phyloP scores from a whole-genome alignment of 2,113 vertebrate species.

The Vombatus ursinus region DNA sequence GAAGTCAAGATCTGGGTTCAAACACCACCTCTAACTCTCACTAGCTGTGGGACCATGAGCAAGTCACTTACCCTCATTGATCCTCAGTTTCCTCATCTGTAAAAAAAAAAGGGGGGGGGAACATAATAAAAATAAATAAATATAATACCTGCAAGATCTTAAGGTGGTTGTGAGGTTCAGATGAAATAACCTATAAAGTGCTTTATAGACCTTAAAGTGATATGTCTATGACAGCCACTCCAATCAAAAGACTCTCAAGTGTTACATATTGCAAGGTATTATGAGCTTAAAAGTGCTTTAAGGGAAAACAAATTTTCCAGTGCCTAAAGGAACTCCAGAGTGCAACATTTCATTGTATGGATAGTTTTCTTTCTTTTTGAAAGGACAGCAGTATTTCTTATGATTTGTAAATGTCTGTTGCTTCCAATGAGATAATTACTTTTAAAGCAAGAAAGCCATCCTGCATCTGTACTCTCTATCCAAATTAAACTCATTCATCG shows the following conservation, averaged over 20 bases:
- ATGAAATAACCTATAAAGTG: not conserved
- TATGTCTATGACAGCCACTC: not conserved
- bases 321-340: not conserved
- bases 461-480: not conserved
- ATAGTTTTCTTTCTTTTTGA: not conserved
- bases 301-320: not conserved
- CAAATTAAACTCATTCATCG: not conserved
- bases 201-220: not conserved
- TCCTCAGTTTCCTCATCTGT: not conserved
- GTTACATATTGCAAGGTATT: not conserved
- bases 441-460: not conserved
- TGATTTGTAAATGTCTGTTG: not conserved
- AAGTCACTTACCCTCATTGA: not conserved
- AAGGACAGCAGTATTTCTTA: not conserved
- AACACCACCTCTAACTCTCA: not conserved
- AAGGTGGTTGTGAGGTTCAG: not conserved
- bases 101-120: too few relatives aligned
- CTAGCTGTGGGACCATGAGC: too few relatives aligned
- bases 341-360: not conserved
- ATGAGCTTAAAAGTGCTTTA: not conserved
- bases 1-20: not conserved
- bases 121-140: too few relatives aligned
- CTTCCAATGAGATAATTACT: not conserved
- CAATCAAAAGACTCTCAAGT: not conserved
- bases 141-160: not conserved